Base-by-base conservation (phyloP, 2,888 invertebrate species). In the Microctonus brassicae region DNA sequence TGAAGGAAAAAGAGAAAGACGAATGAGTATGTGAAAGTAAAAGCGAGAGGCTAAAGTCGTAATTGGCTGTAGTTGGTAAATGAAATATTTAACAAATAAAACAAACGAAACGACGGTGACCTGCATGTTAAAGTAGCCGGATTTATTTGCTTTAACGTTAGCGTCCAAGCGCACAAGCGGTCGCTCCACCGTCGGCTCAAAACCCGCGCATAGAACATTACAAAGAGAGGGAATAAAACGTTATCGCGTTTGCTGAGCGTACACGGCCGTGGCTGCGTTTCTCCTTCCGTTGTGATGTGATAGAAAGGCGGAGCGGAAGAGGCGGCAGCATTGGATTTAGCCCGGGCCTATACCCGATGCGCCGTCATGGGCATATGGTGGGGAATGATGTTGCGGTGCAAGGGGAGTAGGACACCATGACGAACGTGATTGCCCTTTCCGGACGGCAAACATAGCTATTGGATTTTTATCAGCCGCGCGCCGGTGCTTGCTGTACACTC, bases 21-120 rank as follows among this genome's bases (percentile, higher is more conserved):
- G 29, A 5, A 7, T 29, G 29, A 5, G 29, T 29, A 29, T 29
- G 7, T 5, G 29, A 29, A 7, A 5, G 29, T 75, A 75, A 73
- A 73, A 62, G 73, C 69, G 42, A 53, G 63, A 55, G 64, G 75
- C 75, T 73, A 74, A 69, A 75, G 79, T 79, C 81, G 83, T 84
- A 84, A 84, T 84, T 84, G 84, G 84, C 84, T 79, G 78, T 82
- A 81, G 83, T 83, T 83, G 80, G 83, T 82, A 85, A 87, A 86
- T 85, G 83, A 87, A 87, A 86, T 87, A 87, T 87, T 86, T 85
- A 86, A 87, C 84, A 85, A 87, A 87, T 87, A 86, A 87, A 87
- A 86, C 86, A 87, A 87, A 86, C 86, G 84, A 82, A 82, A 75
- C 78, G 81, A 80, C 80, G 84, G 83, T 84, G 87, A 86, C 85